A percentile compares a stretch with the other conserved stretches of the same genome.
Evolutionary conservation across 2,888 invertebrate species (phyloP).

Genomic region (Druceiella hillmani): DNA sequence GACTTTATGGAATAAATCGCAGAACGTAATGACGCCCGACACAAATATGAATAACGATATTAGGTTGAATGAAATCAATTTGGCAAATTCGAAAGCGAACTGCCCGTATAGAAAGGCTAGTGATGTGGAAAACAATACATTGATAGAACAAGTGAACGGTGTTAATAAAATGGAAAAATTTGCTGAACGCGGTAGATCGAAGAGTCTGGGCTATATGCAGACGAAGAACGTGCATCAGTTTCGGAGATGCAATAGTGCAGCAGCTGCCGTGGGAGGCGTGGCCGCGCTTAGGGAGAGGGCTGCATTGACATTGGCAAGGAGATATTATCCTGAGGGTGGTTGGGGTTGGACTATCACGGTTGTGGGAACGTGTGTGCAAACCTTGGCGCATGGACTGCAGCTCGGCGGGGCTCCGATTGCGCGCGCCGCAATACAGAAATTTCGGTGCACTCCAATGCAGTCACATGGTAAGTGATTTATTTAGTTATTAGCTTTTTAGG

Average conservation of each 20-base stretch:
- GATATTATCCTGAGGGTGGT: conserved; percentile 83
- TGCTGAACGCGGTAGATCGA: conserved; percentile 44
- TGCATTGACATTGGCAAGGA: conserved; percentile 59
- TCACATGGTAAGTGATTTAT: too few species aligned
- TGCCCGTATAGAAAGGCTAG: too few species aligned
- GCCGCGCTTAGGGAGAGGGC: conserved; percentile 55
- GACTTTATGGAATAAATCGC: too few species aligned
- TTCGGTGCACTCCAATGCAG: too few species aligned
- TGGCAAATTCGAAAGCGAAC: too few species aligned
- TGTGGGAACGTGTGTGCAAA: conserved; percentile 66
- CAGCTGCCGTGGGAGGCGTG: conserved; percentile 41
- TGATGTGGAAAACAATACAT: too few species aligned
- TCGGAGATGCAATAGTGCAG: conserved; percentile 51
- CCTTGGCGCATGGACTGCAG: conserved; percentile 71
- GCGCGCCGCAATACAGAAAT: too few species aligned
- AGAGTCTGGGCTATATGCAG: conserved; percentile 48
- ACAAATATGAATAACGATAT: too few species aligned
- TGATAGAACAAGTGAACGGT: too few species aligned
- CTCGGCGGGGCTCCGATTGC: conserved; percentile 64
- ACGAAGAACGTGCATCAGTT: conserved; percentile 47
- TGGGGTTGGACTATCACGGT: conserved; percentile 81
- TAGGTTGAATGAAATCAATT: too few species aligned
- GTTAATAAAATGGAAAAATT: conserved; percentile 33
- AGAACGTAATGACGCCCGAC: too few species aligned
- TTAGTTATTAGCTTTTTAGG: too few species aligned